Base-by-base conservation (phyloP, 2,888 invertebrate genomes). In the Morpho helenor region DNA sequence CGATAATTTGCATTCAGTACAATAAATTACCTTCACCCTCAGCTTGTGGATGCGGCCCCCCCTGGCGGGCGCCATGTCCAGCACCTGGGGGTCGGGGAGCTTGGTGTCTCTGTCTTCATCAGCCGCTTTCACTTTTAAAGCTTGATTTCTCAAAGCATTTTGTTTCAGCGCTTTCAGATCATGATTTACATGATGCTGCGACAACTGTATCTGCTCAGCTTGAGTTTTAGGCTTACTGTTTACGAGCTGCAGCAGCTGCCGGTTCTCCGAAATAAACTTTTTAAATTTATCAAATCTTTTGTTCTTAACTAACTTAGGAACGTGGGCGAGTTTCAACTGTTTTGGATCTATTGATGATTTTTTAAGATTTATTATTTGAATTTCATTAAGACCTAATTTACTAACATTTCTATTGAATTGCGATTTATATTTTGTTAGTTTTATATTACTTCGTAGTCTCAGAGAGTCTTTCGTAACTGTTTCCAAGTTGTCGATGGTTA, bases 51-150 rank as follows among this genome's bases (percentile, higher is more conserved):
- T 49, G 16, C 66, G 61, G 0, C 68, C 71, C 2, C 84, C 84
- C 8, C 62, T 68, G 0, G 83, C 85, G 0, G 80, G 76, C 8
- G 80, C 73, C 84, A 84, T 79, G 69, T 85, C 84, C 16, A 84
- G 66, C 62, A 60, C 60, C 7, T 68, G 65, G 1, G 69, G 67
- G 52, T 42, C 58, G 6, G 65, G 75, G 46, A 62, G 57, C 53
- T 51, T 43, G 8, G 22, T 52, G 8, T 52, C 47, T 6, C 46
- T 16, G 0, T 48, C 48, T 9, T 48, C 22, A n/a, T 43, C n/a
- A 9, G 7, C 4, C 5, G 31, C 31, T 31, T 31, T 31, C 1
- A 31, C 2, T 8, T 57, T 41, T n/a, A 49, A 22, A 3, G 31
- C 31, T 7, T 22, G 10, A 3, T 54, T 46, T 0, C 51, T 31